Evolutionary conservation across 2,113 vertebrate genomes (phyloP).

Genomic region (Aspiorhynchus laticeps): DNA sequence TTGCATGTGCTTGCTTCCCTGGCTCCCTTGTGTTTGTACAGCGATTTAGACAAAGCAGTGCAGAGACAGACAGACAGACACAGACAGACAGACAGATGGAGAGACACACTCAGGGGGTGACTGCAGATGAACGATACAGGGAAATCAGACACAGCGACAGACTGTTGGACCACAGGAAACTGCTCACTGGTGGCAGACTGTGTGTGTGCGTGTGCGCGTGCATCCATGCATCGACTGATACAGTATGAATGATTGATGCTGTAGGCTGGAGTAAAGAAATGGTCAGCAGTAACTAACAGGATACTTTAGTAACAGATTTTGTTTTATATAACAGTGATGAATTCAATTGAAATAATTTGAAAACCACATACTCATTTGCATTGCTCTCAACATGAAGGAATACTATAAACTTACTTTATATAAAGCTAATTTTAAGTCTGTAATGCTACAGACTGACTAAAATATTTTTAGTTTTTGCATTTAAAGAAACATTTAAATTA

Average conservation of each 20-base stretch:
- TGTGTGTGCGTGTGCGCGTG: not conserved
- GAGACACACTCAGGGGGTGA: not conserved
- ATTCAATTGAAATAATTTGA: not conserved
- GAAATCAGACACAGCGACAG: constrained; percentile 52
- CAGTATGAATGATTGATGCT: constrained; percentile 44
- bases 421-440: not conserved
- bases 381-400: not conserved
- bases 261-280: constrained; percentile 28
- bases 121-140: constrained; percentile 36
- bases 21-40: not conserved
- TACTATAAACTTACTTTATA: not conserved
- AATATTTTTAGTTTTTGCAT: not conserved
- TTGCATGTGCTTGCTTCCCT: not conserved
- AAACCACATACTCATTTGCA: not conserved
- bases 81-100: not conserved
- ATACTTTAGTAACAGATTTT: not conserved
- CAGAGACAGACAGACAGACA: not conserved
- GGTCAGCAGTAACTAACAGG: constrained; percentile 38
- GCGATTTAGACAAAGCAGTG: constrained; percentile 24
- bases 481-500: not conserved
- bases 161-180: constrained; percentile 53
- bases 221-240: not conserved
- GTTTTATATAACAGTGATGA: not conserved
- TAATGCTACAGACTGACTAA: not conserved
- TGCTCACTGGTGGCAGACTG: constrained; percentile 11